Conservation (phyloP, 2,113 vertebrate species). For the Scolopax mira region DNA sequence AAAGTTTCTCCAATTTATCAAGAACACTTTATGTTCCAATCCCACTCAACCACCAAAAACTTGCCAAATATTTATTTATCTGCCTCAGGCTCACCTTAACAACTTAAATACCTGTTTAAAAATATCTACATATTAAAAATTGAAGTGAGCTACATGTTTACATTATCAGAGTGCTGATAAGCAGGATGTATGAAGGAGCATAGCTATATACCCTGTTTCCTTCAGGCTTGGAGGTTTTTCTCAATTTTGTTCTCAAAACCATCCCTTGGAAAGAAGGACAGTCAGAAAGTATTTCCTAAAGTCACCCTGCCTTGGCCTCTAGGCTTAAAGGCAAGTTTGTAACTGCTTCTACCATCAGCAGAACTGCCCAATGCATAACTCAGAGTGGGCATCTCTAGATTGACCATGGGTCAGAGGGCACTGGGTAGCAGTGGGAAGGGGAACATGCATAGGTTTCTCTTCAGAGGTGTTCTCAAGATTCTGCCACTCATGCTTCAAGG, state of each 20-base stretch:
- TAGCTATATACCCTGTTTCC: background rate
- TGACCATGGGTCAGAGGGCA: background rate
- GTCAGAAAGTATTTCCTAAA: background rate
- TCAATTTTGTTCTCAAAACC: background rate
- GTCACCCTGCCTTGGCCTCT: background rate
- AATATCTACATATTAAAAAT: background rate
- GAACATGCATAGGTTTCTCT: background rate
- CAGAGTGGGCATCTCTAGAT: background rate
- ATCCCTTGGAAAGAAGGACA: background rate
- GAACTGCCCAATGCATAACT: background rate
- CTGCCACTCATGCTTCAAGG: background rate
- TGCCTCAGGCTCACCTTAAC: background rate
- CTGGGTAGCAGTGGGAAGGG: fast-evolving
- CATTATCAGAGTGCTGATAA: background rate
- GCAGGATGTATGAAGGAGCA: background rate
- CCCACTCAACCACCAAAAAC: background rate
- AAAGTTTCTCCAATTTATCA: background rate
- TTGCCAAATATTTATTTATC: background rate
- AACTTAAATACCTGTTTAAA: background rate
- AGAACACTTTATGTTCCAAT: background rate
- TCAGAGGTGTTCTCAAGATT: background rate
- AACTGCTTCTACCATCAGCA: background rate
- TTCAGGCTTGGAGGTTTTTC: background rate
- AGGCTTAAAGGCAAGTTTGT: background rate
- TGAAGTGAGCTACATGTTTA: background rate